phyloP scores from a whole-genome alignment of 2,888 invertebrate species.

The Arctia plantaginis region DNA sequence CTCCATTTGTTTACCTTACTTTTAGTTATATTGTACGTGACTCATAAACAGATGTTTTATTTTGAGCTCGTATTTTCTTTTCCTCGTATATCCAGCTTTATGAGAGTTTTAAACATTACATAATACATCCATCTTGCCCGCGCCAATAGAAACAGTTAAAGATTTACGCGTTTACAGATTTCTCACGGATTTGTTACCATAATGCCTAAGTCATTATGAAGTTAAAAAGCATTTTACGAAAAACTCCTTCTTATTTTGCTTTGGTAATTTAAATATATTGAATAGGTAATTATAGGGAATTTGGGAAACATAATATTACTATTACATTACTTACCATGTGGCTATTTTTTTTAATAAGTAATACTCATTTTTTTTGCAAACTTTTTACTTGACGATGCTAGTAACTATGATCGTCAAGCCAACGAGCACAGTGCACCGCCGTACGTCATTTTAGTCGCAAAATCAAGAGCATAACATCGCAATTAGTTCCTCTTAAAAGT shows the following conservation, averaged over 20 bases:
- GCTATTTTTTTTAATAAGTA: background rate
- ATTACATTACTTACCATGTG: background rate
- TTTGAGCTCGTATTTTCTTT: slow-evolving; percentile 68
- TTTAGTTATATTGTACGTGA: slow-evolving; percentile 72
- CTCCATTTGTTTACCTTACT: slow-evolving; percentile 71
- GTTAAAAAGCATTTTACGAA: slow-evolving; percentile 19
- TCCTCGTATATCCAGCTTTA: slow-evolving; percentile 74
- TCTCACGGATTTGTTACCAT: slow-evolving; percentile 26
- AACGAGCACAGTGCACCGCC: background rate
- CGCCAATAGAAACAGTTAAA: slow-evolving; percentile 62
- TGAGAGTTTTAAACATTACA: slow-evolving; percentile 74
- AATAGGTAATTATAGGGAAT: background rate
- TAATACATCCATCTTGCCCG: slow-evolving; percentile 67
- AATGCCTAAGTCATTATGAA: slow-evolving; percentile 30
- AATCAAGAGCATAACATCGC: background rate
- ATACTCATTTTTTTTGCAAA: background rate
- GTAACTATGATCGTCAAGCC: background rate
- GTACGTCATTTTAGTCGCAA: background rate
- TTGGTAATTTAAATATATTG: background rate
- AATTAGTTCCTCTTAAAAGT: background rate
- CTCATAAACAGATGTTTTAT: slow-evolving; percentile 79
- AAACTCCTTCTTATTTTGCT: background rate
- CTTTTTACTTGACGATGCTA: background rate
- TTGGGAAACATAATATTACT: background rate
- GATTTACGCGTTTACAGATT: slow-evolving; percentile 29